phyloP scores from a whole-genome alignment of 2,888 invertebrate genomes.

The Oxycera nigricornis region DNA sequence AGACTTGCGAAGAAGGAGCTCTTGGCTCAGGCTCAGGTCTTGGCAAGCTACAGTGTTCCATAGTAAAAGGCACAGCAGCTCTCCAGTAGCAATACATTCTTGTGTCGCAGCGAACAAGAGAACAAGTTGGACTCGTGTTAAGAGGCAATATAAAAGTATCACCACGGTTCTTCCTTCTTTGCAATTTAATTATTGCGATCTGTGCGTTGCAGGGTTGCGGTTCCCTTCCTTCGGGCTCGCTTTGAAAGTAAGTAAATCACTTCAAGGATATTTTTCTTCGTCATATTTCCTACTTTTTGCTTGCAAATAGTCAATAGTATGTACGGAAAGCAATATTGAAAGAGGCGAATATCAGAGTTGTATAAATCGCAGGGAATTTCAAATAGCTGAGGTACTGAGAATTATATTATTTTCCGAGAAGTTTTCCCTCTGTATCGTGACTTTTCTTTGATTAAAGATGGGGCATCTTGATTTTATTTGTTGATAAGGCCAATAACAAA shows the following conservation, averaged over 20 bases:
- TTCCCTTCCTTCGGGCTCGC: neutral
- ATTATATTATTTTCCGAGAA: neutral
- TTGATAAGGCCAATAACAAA: slow-evolving; percentile 9
- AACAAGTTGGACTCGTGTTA: neutral
- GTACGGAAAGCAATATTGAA: neutral
- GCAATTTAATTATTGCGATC: slow-evolving; percentile 31
- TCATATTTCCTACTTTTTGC: neutral
- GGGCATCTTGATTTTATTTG: slow-evolving; percentile 17
- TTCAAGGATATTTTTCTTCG: neutral
- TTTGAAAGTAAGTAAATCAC: neutral
- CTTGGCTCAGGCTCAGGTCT: neutral
- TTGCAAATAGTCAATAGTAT: slow-evolving; percentile 13
- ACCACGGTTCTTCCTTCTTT: slow-evolving; percentile 2
- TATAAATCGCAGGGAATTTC: neutral
- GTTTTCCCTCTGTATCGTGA: neutral
- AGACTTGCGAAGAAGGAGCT: neutral
- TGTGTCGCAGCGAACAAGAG: neutral
- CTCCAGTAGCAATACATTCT: neutral
- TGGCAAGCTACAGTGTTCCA: neutral
- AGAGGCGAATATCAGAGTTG: neutral
- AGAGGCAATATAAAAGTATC: neutral
- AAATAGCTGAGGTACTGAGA: neutral
- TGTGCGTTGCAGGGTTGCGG: neutral
- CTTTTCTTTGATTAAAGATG: slow-evolving; percentile 22
- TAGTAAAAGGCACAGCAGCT: neutral